Evolutionary conservation across 2,888 invertebrate species (phyloP).

Genomic region (Eueremaeus valkanovi): DNA sequence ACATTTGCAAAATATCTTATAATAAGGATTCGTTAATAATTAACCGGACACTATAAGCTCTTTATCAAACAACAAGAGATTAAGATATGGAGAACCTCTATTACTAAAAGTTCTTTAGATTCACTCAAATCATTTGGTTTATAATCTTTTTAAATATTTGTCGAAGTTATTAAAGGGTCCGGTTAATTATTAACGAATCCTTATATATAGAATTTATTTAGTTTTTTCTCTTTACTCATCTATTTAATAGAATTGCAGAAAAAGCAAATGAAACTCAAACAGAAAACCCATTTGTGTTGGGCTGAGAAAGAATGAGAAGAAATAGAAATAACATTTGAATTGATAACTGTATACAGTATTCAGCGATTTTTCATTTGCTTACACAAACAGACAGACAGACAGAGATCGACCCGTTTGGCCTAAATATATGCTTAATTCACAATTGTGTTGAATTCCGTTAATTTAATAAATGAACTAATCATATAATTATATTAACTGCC

Average conservation of each 20-base stretch:
- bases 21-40: no score
- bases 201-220: neutral
- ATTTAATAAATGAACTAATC: conserved; percentile 13
- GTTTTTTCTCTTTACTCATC: neutral
- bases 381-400: no score
- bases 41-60: no score
- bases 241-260: neutral
- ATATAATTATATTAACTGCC: neutral
- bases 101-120: no score
- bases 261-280: conserved; percentile 5
- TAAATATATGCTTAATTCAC: neutral
- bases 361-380: conserved; percentile 16
- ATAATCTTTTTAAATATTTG: no score
- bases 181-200: no score
- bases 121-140: no score
- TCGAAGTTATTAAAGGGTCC: no score
- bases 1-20: neutral
- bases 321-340: conserved; percentile 25
- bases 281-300: conserved; percentile 19
- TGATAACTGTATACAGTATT: conserved; percentile 21
- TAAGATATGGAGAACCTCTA: no score
- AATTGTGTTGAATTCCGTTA: neutral
- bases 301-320: neutral
- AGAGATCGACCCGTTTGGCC: neutral
- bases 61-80: no score